phyloP scores from a whole-genome alignment of 2,113 vertebrate genomes.

The Mirounga angustirostris region DNA sequence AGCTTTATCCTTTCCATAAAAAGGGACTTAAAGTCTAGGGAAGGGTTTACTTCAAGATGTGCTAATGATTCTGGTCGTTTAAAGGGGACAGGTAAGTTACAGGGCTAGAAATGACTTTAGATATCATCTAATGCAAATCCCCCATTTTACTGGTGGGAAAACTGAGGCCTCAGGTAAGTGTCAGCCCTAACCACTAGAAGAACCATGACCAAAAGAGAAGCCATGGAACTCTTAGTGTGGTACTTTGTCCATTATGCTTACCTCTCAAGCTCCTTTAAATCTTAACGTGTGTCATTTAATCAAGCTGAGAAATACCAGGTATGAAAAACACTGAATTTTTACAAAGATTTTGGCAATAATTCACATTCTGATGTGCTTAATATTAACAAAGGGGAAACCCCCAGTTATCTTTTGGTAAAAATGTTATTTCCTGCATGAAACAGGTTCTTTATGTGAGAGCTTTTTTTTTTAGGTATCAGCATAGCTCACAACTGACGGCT shows the following conservation, averaged over 20 bases:
- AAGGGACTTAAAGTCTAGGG: background rate
- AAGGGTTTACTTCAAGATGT: background rate
- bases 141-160: background rate
- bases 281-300: background rate
- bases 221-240: background rate
- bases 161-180: background rate
- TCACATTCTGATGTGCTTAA: constrained; percentile 63
- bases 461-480: background rate
- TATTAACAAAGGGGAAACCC: background rate
- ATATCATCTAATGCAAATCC: background rate
- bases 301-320: constrained; percentile 54
- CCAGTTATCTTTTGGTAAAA: constrained; percentile 60
- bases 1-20: background rate
- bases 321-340: constrained; percentile 56
- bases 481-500: constrained; percentile 20
- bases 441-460: constrained; percentile 62
- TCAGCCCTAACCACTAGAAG: background rate
- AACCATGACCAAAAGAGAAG: background rate
- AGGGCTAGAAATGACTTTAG: background rate
- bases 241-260: background rate
- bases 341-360: constrained; percentile 80
- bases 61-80: constrained; percentile 1
- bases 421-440: constrained; percentile 28
- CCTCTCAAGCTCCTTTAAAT: background rate
- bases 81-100: background rate